A percentile compares a stretch with the other conserved stretches of the same genome.
These are phyloP conservation scores for Dromius quadrimaculatus DNA, from an alignment of 2,888 invertebrate species.

Conservation along the genomic window DNA sequence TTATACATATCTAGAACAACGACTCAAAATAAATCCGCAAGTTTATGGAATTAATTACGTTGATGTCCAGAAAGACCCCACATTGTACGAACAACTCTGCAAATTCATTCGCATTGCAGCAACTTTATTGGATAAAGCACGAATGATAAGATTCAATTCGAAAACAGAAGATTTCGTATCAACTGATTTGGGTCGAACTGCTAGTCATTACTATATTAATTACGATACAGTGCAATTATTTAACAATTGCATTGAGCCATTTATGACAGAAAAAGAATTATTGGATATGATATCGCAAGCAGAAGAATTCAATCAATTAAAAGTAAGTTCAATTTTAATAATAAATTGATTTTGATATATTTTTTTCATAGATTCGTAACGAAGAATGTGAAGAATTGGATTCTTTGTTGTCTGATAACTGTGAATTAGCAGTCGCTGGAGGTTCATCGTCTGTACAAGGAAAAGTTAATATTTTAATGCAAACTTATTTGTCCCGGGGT, in stretches of 20 bases:
- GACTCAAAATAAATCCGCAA: constrained; percentile 92
- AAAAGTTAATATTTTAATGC: constrained; percentile 95
- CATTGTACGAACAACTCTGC: constrained; percentile 80
- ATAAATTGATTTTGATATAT: constrained; percentile 38
- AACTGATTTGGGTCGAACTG: constrained; percentile 93
- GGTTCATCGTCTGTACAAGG: constrained; percentile 92
- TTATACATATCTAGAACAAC: constrained; percentile 95
- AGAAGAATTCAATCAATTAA: constrained; percentile 95
- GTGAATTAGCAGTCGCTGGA: constrained; percentile 83
- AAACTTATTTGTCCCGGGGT: constrained; percentile 87
- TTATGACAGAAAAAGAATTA: constrained; percentile 89
- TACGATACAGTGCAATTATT: constrained; percentile 95
- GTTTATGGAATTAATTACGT: constrained; percentile 77
- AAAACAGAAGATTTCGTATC: constrained; percentile 83
- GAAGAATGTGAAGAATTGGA: constrained; percentile 95
- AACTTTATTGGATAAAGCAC: constrained; percentile 87
- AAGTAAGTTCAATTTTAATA: constrained; percentile 63
- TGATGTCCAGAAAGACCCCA: constrained; percentile 80
- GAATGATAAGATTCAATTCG: constrained; percentile 93
- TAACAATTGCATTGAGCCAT: constrained; percentile 82
- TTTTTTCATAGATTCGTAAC: constrained; percentile 79
- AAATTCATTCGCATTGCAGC: constrained; percentile 86
- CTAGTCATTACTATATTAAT: constrained; percentile 98
- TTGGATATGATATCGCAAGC: constrained; percentile 92
- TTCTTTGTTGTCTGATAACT: constrained; percentile 77